Base-by-base conservation (phyloP, 2,888 invertebrate genomes). In the Isotomurus palustris region DNA sequence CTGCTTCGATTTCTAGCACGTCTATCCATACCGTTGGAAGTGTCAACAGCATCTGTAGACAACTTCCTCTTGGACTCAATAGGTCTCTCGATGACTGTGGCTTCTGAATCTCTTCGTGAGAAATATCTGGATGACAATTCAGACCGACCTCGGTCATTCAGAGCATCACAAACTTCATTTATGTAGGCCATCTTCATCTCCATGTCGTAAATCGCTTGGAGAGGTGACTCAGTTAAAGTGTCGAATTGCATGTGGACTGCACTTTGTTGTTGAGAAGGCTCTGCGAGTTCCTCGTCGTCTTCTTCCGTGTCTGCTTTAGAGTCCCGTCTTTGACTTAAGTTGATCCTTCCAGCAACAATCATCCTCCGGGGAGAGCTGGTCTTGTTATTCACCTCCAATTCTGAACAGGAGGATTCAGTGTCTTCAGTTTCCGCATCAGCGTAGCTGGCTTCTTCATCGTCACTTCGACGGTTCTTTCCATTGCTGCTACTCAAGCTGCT, bases 401-500 rank as follows among this genome's bases (percentile, higher is more conserved):
- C 68, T 6, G 67, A 67, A 47, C 66, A 66, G 5, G 68, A 68
- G 1, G 68, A 68, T 56, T 70, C 70, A 1, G 70, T 65, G 51
- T 68, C 71, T 45, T 68, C 68, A 17, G 68, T 66, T 40, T 71
- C 69, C 0, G 64, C 62, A 67, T 71, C 54, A 54, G 60, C 68
- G 51, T 45, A 64, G 53, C 64, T 71, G 58, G 69, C 60, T 53
- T 71, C 75, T 24, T 76, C 74, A 38, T 75, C 75, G 12, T 73
- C 70, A 75, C 84, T 83, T 73, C 85, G 84, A 64, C 87, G 80
- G 53, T 65, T 63, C 21, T 66, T 60, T 1, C 60, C 61, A 76
- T 86, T 85, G 71, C 87, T 82, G 66, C 86, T 79, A 41, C 85
- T 86, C 48, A 85, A 84, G 27, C 82, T 79, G 71, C 85, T 86